Evolutionary conservation across 1,140 invertebrate species (phyloP), one percentile per base, ranked within the genome.

Genomic region (Chlorops oryzae): DNA sequence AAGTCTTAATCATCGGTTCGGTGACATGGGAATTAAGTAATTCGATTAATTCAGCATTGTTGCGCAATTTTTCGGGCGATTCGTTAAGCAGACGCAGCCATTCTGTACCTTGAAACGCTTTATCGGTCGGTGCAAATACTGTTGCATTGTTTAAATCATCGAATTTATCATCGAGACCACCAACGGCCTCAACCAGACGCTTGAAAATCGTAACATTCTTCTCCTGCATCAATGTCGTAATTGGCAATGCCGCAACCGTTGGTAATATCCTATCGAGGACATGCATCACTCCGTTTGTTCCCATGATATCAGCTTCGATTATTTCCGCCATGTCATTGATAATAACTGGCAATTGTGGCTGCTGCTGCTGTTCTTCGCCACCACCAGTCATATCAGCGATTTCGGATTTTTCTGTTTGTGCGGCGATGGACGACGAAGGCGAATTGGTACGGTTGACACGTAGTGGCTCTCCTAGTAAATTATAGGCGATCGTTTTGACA

Each of bases 221-320:
- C 21, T 73, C 65, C 38, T 71, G 59, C 52, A 78, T 63, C 25
- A 75, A 56, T 17, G 72, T 62, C 12, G 66, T 69, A 47, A 77
- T 62, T 21, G 74, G 72, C 43, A 76, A 59, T 0, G 74, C 75
- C 13, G 73, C 69, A 25, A 79, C 74, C 0, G 82, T 85, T 48
- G 81, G 79, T 39, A 87, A 68, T 15, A 86, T 67, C 9, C 75
- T 75, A 57, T 85, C 82, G 24, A 87, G 80, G 0, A 86, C 69
- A 61, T 87, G 84, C 5, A 87, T 73, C 1, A 86, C 79, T 18
- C 85, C 85, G 63, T 87, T 86, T 3, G 77, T 81, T 6, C 81
- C 83, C 61, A 78, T 72, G n/a, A 77, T 72, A 50, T 78, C 76
- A 2, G 63, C 56, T 24, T 77, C 68, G 6, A 70, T 50, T 24